Evolutionary conservation across 2,113 vertebrate species (phyloP).

Genomic region (Pollachius pollachius): DNA sequence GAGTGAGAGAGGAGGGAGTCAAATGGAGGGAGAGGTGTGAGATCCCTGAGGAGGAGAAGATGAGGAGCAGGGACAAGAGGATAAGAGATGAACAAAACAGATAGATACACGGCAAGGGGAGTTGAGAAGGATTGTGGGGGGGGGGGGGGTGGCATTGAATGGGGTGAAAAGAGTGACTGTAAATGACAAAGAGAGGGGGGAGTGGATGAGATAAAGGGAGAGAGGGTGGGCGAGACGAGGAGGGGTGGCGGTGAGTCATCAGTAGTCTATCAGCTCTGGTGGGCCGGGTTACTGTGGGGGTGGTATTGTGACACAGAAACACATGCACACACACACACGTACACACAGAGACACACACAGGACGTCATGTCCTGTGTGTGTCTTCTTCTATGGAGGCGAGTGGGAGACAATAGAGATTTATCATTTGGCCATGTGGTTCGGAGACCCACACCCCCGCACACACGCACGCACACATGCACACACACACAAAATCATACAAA

Average conservation of each 20-base stretch:
- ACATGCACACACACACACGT: constrained; percentile 1
- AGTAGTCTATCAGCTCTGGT: constrained; percentile 43
- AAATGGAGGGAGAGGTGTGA: too few relatives aligned
- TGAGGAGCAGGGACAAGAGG: too few relatives aligned
- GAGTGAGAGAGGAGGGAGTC: too few relatives aligned
- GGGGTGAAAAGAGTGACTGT: not conserved
- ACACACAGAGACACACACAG: constrained; percentile 32
- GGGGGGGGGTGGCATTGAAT: not conserved
- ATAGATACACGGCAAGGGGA: not conserved
- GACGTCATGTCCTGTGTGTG: constrained; percentile 31
- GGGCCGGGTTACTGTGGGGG: constrained; percentile 53
- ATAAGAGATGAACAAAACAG: too few relatives aligned
- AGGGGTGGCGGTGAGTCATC: constrained; percentile 61
- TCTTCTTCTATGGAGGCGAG: constrained; percentile 47
- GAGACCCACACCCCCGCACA: constrained; percentile 5
- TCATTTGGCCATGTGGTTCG: constrained; percentile 34
- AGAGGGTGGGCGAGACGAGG: constrained; percentile 17
- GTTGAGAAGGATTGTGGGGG: not conserved
- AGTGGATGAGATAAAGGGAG: not conserved
- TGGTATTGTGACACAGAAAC: constrained; percentile 54
- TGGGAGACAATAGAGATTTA: constrained; percentile 51
- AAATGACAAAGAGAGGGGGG: not conserved
- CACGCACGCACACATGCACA: constrained; percentile 2
- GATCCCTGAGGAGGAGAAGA: too few relatives aligned
- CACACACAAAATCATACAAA: constrained; percentile 1